Evolutionary conservation across 2,888 invertebrate species (phyloP).

Genomic region (Sphinx pinastri): DNA sequence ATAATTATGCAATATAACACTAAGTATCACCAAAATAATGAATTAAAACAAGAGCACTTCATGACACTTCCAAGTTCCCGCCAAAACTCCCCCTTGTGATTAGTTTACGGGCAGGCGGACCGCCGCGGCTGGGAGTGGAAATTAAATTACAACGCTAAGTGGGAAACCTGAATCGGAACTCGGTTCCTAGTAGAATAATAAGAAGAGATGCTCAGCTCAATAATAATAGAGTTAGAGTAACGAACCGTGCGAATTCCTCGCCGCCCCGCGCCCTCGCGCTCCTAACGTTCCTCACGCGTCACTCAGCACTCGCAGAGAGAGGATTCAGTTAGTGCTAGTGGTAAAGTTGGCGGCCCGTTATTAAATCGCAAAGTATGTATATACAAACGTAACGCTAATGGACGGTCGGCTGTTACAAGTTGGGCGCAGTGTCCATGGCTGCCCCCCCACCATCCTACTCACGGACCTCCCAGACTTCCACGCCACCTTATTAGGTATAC

Average conservation of each 20-base stretch:
- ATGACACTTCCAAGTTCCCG: too few species aligned
- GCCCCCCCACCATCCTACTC: background rate
- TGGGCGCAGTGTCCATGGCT: background rate
- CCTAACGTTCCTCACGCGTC: background rate
- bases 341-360: background rate
- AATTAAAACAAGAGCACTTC: too few species aligned
- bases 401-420: background rate
- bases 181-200: background rate
- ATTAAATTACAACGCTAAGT: background rate
- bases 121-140: background rate
- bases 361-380: background rate
- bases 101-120: background rate
- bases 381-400: conserved; percentile 16
- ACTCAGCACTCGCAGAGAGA: background rate
- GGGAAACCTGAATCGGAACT: background rate
- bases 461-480: too few species aligned
- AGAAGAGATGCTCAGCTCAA: conserved; percentile 14
- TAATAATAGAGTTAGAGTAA: conserved; percentile 13
- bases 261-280: background rate
- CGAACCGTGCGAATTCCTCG: background rate
- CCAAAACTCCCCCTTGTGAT: too few species aligned
- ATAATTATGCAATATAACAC: too few species aligned
- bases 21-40: too few species aligned
- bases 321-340: conserved; percentile 1
- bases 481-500: too few species aligned